phyloP scores from a whole-genome alignment of 2,888 invertebrate genomes.

The Lacanobia wlatinum region DNA sequence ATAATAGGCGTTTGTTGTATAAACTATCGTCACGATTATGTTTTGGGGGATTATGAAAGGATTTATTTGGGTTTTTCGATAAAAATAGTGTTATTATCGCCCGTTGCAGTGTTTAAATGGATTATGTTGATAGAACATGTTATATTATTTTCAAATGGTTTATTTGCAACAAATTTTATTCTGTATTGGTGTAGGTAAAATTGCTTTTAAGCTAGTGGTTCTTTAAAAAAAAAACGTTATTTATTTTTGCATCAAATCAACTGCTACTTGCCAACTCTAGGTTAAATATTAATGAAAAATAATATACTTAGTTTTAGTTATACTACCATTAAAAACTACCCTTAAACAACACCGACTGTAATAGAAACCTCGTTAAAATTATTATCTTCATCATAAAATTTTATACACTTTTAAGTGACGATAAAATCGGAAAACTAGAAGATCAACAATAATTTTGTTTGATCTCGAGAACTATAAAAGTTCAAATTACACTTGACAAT shows the following conservation, averaged over 20 bases:
- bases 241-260: background rate
- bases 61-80: slow-evolving; percentile 51
- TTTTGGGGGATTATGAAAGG: slow-evolving; percentile 45
- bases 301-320: background rate
- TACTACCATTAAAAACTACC: slow-evolving; percentile 6
- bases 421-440: slow-evolving; percentile 70
- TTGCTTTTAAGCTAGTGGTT: background rate
- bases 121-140: slow-evolving; percentile 18
- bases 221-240: no score
- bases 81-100: slow-evolving; percentile 28
- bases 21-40: slow-evolving; percentile 62
- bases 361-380: slow-evolving; percentile 61
- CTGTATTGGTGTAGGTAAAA: background rate
- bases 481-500: slow-evolving; percentile 64
- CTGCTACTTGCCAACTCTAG: background rate
- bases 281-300: background rate
- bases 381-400: slow-evolving; percentile 54
- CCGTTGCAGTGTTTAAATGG: slow-evolving; percentile 16
- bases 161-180: background rate
- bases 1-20: slow-evolving; percentile 61
- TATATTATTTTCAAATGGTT: background rate
- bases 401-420: slow-evolving; percentile 73
- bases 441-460: slow-evolving; percentile 66
- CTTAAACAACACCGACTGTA: slow-evolving; percentile 6
- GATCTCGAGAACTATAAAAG: slow-evolving; percentile 60